Percentiles rank a stretch among this genome's conserved stretches.
These are phyloP conservation scores for Salticus scenicus DNA, from an alignment of 2,888 invertebrate species.

Conservation along the genomic window DNA sequence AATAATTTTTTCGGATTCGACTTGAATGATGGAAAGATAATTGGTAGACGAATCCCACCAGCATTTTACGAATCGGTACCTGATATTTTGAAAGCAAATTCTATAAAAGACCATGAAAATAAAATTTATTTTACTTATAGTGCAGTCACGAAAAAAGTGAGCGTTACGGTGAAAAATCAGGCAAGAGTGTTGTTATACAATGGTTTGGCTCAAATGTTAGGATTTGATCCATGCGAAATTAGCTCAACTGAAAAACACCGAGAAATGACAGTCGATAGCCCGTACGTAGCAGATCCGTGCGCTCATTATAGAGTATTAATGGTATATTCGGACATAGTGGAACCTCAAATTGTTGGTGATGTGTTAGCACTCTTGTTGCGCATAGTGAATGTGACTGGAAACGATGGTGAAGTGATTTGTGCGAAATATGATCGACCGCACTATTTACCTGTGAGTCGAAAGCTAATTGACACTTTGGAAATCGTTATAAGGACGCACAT, in stretches of 20 bases:
- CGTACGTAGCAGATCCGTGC: slow-evolving; percentile 39
- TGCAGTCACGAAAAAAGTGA: slow-evolving; percentile 14
- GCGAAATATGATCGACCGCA: slow-evolving; percentile 25
- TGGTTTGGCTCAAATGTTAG: slow-evolving; percentile 18
- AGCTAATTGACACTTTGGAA: slow-evolving; percentile 41
- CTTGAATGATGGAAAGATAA: not conserved
- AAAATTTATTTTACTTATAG: slow-evolving; percentile 13
- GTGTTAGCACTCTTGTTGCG: slow-evolving; percentile 69
- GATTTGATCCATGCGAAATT: slow-evolving; percentile 19
- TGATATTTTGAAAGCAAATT: slow-evolving; percentile 4
- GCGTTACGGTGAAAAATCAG: slow-evolving; percentile 18
- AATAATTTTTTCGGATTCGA: slow-evolving; percentile 20
- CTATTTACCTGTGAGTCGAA: slow-evolving; percentile 25
- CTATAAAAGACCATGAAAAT: not conserved
- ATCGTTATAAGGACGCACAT: slow-evolving; percentile 37
- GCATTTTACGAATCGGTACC: slow-evolving; percentile 19
- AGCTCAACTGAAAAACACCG: not conserved
- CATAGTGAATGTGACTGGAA: slow-evolving; percentile 71
- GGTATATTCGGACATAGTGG: slow-evolving; percentile 5
- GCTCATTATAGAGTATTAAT: not conserved
- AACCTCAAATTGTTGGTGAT: slow-evolving; percentile 25
- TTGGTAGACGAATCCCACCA: not conserved
- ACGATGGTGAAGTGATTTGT: not conserved
- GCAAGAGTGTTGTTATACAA: slow-evolving; percentile 10
- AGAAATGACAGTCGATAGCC: not conserved